Base-by-base conservation (phyloP, 1,140 invertebrate genomes). In the Micrasema minimum region DNA sequence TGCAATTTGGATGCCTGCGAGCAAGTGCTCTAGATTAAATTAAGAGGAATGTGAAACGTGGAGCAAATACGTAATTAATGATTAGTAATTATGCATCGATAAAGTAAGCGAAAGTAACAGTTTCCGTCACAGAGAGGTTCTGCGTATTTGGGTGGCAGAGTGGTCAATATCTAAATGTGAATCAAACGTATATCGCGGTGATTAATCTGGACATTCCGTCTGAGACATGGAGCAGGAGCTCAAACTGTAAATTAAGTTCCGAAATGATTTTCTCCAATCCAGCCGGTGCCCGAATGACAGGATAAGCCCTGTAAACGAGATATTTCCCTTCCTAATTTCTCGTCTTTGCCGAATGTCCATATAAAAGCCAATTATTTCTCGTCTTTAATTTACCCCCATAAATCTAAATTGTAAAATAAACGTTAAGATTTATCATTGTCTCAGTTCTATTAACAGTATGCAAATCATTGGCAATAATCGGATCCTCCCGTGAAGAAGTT, bases 401-500 rank as follows among this genome's bases (percentile, higher is more conserved):
- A 62, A 62, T 62, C 57, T 62, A 62, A 62, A 62, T 23, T 62
- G 53, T 57, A 12, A 57, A 57, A 57, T 51, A 14, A 43, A 62
- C 37, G 22, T 43, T n/a, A 9, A 37, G 9, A 62, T 62, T 43
- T 62, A 62, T 62, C 57, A 61, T 18, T 23, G 37, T 20, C 14
- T 23, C 22, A 12, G 37, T 43, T 62, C 22, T 43, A 62, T 62
- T 9, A 62, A 45, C 37, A 43, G n/a, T 41, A 61, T 61, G 57
- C 57, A 45, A 62, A 62, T 62, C 37, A 11, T 4, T 18, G 23
- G 11, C 37, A 45, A 35, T 20, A 38, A 10, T n/a, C 22, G 57
- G 20, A 11, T 43, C 38, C 22, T 45, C 20, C 23, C 22, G 23
- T 62, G 22, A 62, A 41, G 22, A 20, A 18, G 18, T 41, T n/a